Evolutionary conservation across 2,888 invertebrate genomes (phyloP).

Genomic region (Dascillus cervinus): DNA sequence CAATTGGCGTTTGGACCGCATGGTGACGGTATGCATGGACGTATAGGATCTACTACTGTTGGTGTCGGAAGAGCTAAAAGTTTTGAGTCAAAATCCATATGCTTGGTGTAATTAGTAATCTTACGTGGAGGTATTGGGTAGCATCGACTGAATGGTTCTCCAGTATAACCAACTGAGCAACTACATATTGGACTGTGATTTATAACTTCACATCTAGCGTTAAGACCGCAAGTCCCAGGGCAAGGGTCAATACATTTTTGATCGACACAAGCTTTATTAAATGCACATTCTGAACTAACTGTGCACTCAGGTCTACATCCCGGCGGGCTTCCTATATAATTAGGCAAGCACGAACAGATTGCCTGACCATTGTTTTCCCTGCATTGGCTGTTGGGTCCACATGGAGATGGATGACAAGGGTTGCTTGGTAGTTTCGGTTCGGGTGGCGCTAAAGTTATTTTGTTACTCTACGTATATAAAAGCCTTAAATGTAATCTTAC

Average conservation of each 20-base stretch:
- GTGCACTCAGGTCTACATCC: conserved; percentile 79
- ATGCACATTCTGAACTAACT: conserved; percentile 72
- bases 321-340: conserved; percentile 69
- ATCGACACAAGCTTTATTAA: conserved; percentile 71
- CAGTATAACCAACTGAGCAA: conserved; percentile 64
- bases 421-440: conserved; percentile 39
- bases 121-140: conserved; percentile 41
- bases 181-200: conserved; percentile 79
- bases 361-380: conserved; percentile 61
- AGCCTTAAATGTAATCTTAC: conserved; percentile 32
- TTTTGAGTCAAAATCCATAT: too few relatives aligned
- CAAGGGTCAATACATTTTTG: conserved; percentile 78
- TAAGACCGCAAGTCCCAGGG: conserved; percentile 70
- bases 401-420: conserved; percentile 71
- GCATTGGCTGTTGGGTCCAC: conserved; percentile 76
- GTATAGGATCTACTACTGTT: conserved; percentile 25
- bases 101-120: too few relatives aligned
- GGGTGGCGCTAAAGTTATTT: too few relatives aligned
- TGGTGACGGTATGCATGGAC: conserved; percentile 62
- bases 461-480: too few relatives aligned
- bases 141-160: conserved; percentile 75
- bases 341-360: conserved; percentile 69
- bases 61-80: conserved; percentile 39
- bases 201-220: conserved; percentile 69
- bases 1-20: conserved; percentile 63